phyloP scores from a whole-genome alignment of 1,140 invertebrate species.

The Hermetia illucens region DNA sequence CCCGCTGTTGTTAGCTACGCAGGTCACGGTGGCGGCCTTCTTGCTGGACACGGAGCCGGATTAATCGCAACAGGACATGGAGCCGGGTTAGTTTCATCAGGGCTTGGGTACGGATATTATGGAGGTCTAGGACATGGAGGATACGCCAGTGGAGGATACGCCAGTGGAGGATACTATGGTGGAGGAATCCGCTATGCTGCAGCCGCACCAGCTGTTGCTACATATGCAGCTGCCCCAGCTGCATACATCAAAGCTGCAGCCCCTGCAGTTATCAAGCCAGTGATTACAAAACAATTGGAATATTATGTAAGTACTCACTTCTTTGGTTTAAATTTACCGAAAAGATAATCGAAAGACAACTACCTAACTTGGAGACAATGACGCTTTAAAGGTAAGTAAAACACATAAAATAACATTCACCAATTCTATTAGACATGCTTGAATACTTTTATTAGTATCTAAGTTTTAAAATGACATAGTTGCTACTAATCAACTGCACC shows the following conservation, averaged over 20 bases:
- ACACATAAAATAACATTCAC: too few species aligned
- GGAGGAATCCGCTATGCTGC: constrained; percentile 15
- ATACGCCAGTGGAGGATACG: not conserved
- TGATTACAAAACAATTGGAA: constrained; percentile 39
- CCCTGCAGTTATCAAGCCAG: constrained; percentile 32
- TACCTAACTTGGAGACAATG: too few species aligned
- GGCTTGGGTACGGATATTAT: constrained; percentile 16
- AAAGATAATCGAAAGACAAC: too few species aligned
- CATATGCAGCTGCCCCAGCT: constrained; percentile 15
- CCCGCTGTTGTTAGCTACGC: constrained; percentile 1
- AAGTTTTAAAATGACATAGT: too few species aligned
- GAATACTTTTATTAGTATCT: too few species aligned
- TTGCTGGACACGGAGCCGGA: constrained; percentile 7
- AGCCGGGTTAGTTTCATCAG: too few species aligned
- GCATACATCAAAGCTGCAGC: constrained; percentile 23
- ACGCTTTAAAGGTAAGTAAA: too few species aligned
- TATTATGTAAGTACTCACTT: constrained; percentile 36
- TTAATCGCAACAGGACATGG: too few species aligned
- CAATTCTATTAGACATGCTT: too few species aligned
- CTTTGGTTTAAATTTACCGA: not conserved
- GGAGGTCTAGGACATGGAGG: constrained; percentile 20
- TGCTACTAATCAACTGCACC: too few species aligned
- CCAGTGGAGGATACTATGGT: constrained; percentile 13
- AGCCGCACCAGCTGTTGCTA: constrained; percentile 12
- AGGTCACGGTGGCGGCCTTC: too few species aligned